Base-by-base conservation (phyloP, 2,888 invertebrate species). In the Heteromurus nitidus region DNA sequence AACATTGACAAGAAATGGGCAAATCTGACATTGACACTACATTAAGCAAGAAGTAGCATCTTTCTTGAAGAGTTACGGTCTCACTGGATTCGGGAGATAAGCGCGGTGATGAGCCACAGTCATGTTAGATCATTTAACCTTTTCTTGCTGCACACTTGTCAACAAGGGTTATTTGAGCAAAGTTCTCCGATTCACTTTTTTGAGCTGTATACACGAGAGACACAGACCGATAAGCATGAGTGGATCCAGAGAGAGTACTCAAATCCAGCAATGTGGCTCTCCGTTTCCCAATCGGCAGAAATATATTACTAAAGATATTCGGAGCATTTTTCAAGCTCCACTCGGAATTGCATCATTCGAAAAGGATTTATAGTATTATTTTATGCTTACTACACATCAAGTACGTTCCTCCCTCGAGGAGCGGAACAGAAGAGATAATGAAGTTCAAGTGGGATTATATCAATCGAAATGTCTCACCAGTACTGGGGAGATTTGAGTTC, bases 1-100 rank as follows among this genome's bases (percentile, higher is more conserved):
- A 79, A 79, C 64, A 70, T 79, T 55, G 79, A 68, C 79, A 69
- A 22, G 60, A 30, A 70, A 65, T 70, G 65, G 55, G 55, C 55
- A 72, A 72, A 72, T 72, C 79, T 70, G 79, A 80, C 79, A 80
- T 65, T 80, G 79, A 80, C 72, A 77, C 47, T 11, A 26, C 47
- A 67, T 50, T 67, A 47, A 50, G 67, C 26, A 2, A 13, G n/a
- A 24, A 42, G 24, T 3, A 50, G 50, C 5, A 9, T 58, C 42
- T 24, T 53, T 31, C 31, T 22, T 53, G 2, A 30, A 31, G 24
- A 69, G 55, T 69, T 69, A 69, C 22, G 24, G 31, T 30, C 24
- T 20, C 31, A 18, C 50, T 62, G 64, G 36, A 67, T n/a, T 18
- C n/a, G 16, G 47, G 55, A 53, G 70, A 72, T 70, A 79, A 79